phyloP scores from a whole-genome alignment of 2,113 vertebrate species.

The Megaceryle torquata region DNA sequence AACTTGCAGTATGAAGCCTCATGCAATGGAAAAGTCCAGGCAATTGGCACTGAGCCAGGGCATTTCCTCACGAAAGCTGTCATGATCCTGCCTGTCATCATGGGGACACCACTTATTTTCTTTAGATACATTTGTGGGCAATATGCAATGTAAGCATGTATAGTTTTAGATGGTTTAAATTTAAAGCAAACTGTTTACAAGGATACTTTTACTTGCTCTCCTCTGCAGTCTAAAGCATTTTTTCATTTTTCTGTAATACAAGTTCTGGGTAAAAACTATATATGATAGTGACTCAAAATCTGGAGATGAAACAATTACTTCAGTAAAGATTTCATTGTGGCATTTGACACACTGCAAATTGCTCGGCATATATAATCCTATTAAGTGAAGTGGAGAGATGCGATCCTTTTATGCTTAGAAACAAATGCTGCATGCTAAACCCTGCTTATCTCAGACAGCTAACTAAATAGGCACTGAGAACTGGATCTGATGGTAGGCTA shows the following conservation, averaged over 20 bases:
- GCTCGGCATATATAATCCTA: constrained; percentile 27
- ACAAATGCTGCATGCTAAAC: not conserved
- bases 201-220: not conserved
- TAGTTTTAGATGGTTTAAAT: not conserved
- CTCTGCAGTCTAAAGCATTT: not conserved
- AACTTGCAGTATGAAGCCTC: not conserved
- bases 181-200: not conserved
- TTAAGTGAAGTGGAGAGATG: not conserved
- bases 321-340: not conserved
- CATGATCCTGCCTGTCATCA: not conserved
- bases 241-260: not conserved
- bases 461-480: not conserved
- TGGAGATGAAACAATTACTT: not conserved
- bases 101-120: not conserved
- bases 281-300: not conserved
- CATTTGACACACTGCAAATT: constrained; percentile 13
- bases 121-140: not conserved
- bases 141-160: not conserved
- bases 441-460: not conserved
- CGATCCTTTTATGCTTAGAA: constrained; percentile 29
- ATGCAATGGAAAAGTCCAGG: not conserved
- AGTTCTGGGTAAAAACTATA: not conserved
- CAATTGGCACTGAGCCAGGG: not conserved
- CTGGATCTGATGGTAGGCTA: not conserved
- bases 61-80: not conserved